Evolutionary conservation across 2,888 invertebrate genomes (phyloP).

Genomic region (Choristoneura rosaceana): DNA sequence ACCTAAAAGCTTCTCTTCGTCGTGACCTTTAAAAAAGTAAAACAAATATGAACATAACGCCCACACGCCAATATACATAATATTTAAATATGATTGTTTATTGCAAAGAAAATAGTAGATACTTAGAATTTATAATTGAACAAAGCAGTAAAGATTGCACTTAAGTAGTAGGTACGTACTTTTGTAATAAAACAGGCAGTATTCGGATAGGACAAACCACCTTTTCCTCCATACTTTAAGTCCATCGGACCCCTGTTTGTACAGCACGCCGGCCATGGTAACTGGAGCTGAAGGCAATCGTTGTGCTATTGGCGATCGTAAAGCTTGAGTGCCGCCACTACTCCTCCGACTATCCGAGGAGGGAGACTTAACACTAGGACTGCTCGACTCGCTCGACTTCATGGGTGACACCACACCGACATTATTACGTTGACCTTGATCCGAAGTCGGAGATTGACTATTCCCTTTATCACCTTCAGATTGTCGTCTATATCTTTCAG

Average conservation of each 20-base stretch:
- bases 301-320: slow-evolving; percentile 93
- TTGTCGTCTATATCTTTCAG: slow-evolving; percentile 67
- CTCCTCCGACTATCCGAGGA: slow-evolving; percentile 81
- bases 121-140: background rate
- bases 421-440: slow-evolving; percentile 67
- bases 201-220: slow-evolving; percentile 97
- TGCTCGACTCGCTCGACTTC: slow-evolving; percentile 80
- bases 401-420: slow-evolving; percentile 70
- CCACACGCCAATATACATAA: background rate
- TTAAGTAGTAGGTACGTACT: slow-evolving; percentile 80
- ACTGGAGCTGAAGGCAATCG: slow-evolving; percentile 94
- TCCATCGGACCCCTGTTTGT: slow-evolving; percentile 97
- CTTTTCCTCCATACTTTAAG: slow-evolving; percentile 97
- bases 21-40: slow-evolving; percentile 86
- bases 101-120: background rate
- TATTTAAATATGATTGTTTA: slow-evolving; percentile 7
- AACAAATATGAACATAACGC: slow-evolving; percentile 28
- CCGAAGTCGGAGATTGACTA: slow-evolving; percentile 69
- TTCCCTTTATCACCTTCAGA: slow-evolving; percentile 68
- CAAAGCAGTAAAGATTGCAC: background rate
- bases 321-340: slow-evolving; percentile 85
- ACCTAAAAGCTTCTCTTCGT: slow-evolving; percentile 94
- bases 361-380: slow-evolving; percentile 80
- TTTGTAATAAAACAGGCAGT: slow-evolving; percentile 97
- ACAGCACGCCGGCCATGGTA: slow-evolving; percentile 94